phyloP scores from a whole-genome alignment of 2,797 vertebrate species.

The Botia almorhae region DNA sequence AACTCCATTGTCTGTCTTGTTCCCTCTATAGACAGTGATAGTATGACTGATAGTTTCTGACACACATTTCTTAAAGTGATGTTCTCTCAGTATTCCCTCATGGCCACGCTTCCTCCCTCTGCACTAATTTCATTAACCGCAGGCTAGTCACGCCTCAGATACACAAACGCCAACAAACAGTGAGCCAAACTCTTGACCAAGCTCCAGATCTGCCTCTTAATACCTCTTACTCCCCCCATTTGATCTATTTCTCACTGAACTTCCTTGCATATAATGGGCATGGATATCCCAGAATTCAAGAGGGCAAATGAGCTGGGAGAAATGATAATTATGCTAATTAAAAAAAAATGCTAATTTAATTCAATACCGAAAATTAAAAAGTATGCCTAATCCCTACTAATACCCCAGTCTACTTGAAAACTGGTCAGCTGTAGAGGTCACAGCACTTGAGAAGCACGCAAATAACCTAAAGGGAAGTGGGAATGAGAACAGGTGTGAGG shows the following conservation, averaged over 20 bases:
- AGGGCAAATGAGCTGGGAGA: too few relatives aligned
- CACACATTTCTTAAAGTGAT: slow-evolving; percentile 63
- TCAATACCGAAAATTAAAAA: background rate
- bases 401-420: background rate
- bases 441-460: background rate
- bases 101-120: slow-evolving; percentile 62
- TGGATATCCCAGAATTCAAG: too few relatives aligned
- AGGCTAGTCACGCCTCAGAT: slow-evolving; percentile 64
- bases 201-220: background rate
- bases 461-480: slow-evolving; percentile 13
- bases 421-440: slow-evolving; percentile 21
- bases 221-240: too few relatives aligned
- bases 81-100: slow-evolving; percentile 67
- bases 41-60: slow-evolving; percentile 55
- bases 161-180: slow-evolving; percentile 57
- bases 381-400: background rate
- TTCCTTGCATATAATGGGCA: too few relatives aligned
- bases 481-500: slow-evolving; percentile 36
- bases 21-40: slow-evolving; percentile 45
- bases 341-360: background rate
- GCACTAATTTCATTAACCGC: slow-evolving; percentile 72
- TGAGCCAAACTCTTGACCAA: slow-evolving; percentile 21
- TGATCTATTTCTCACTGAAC: too few relatives aligned
- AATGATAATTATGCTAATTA: too few relatives aligned
- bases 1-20: slow-evolving; percentile 57